Percentiles rank a stretch among this genome's conserved stretches.
These are phyloP conservation scores for Pempheris klunzingeri DNA, from an alignment of 2,797 vertebrate genomes.

Conservation along the genomic window DNA sequence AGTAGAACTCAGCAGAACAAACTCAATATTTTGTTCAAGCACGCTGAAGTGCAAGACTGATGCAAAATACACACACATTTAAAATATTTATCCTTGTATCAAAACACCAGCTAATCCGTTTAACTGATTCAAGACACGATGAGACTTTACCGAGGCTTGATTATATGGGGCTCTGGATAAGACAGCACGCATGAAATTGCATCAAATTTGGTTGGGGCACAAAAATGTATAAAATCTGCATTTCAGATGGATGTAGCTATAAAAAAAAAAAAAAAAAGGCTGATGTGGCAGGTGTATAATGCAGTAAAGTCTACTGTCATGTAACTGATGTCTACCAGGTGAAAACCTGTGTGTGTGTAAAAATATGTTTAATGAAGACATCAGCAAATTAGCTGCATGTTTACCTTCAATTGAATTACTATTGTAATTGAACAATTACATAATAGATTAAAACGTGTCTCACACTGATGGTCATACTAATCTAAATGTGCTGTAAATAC, in stretches of 20 bases:
- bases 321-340: too few species aligned
- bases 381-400: not conserved
- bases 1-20: too few species aligned
- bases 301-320: too few species aligned
- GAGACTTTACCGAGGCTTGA: not conserved
- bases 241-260: not conserved
- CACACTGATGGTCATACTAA: not conserved
- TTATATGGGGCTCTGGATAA: not conserved
- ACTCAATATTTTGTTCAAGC: too few species aligned
- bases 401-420: too few species aligned
- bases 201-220: not conserved
- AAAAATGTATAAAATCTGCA: not conserved
- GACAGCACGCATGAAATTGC: not conserved
- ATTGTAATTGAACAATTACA: not conserved
- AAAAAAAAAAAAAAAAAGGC: too few species aligned
- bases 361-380: not conserved
- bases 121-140: not conserved
- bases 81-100: not conserved
- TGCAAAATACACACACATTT: not conserved
- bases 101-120: not conserved
- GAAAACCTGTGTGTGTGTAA: too few species aligned
- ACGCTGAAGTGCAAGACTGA: not conserved
- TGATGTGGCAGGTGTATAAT: too few species aligned
- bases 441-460: not conserved
- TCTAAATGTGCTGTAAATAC: too few species aligned